phyloP scores from a whole-genome alignment of 2,888 invertebrate species.

The Geotrupes spiniger region DNA sequence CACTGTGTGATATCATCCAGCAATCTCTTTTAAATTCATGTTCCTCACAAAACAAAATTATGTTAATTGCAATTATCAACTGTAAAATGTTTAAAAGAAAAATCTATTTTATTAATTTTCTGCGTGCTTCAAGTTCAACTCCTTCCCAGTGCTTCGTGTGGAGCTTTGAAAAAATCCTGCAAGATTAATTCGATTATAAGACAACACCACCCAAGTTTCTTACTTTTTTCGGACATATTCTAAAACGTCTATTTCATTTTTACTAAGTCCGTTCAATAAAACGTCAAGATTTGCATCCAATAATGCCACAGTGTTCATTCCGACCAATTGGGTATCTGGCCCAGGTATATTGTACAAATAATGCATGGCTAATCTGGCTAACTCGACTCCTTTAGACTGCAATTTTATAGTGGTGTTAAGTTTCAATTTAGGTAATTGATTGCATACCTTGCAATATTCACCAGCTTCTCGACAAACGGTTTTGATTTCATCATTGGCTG shows the following conservation, averaged over 20 bases:
- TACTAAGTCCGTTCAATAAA: constrained; percentile 60
- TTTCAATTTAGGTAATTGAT: no score
- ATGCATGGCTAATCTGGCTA: constrained; percentile 71
- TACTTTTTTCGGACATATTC: constrained; percentile 37
- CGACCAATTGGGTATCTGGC: constrained; percentile 70
- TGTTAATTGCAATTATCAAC: no score
- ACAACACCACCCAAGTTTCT: not conserved
- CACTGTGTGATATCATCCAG: no score
- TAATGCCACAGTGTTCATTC: constrained; percentile 67
- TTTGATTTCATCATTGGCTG: constrained; percentile 65
- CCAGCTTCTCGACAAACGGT: constrained; percentile 60
- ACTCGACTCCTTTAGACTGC: constrained; percentile 60
- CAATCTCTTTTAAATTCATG: no score
- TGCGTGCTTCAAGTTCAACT: no score
- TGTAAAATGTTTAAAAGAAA: no score
- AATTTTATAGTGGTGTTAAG: constrained; percentile 21
- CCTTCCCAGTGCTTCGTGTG: not conserved
- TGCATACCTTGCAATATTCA: constrained; percentile 62
- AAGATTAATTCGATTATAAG: not conserved
- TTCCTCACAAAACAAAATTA: no score
- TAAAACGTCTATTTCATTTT: constrained; percentile 63
- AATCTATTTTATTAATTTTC: no score
- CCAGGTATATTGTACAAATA: constrained; percentile 53
- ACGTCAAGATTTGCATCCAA: constrained; percentile 65
- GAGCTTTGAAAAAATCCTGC: not conserved